Evolutionary conservation across 2,888 invertebrate species (phyloP).

Genomic region (Villa cingulata): DNA sequence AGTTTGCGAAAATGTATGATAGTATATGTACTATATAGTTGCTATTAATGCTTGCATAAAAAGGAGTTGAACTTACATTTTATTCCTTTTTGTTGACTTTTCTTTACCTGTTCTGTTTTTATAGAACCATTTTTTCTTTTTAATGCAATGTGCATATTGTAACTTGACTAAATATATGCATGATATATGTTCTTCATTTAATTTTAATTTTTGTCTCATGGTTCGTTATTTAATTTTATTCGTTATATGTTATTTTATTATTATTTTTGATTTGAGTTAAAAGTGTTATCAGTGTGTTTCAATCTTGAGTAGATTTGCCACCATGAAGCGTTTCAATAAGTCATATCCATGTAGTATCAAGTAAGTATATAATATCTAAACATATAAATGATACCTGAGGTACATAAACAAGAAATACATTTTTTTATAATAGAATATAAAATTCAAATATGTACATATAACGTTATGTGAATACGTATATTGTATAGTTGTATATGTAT

Average conservation of each 20-base stretch:
- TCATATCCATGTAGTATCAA: neutral
- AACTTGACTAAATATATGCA: too few relatives aligned
- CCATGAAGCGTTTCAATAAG: conserved; percentile 1
- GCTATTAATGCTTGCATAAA: too few relatives aligned
- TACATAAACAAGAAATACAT: too few relatives aligned
- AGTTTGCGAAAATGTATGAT: too few relatives aligned
- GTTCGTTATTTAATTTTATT: neutral
- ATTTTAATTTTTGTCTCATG: neutral
- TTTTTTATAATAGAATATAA: too few relatives aligned
- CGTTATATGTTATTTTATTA: neutral
- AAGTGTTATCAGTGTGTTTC: conserved; percentile 7
- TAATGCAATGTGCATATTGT: neutral
- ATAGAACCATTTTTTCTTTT: neutral
- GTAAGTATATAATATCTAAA: neutral
- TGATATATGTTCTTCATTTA: too few relatives aligned
- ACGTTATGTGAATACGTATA: too few relatives aligned
- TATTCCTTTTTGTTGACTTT: neutral
- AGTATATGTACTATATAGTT: too few relatives aligned
- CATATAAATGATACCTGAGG: neutral
- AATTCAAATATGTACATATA: too few relatives aligned
- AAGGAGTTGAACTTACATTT: too few relatives aligned
- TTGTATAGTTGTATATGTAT: too few relatives aligned
- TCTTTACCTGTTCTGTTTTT: neutral
- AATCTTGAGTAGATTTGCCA: conserved; percentile 11
- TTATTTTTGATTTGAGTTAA: conserved; percentile 2